Conservation (phyloP, 2,888 invertebrate species). For the Achlya flavicornis region DNA sequence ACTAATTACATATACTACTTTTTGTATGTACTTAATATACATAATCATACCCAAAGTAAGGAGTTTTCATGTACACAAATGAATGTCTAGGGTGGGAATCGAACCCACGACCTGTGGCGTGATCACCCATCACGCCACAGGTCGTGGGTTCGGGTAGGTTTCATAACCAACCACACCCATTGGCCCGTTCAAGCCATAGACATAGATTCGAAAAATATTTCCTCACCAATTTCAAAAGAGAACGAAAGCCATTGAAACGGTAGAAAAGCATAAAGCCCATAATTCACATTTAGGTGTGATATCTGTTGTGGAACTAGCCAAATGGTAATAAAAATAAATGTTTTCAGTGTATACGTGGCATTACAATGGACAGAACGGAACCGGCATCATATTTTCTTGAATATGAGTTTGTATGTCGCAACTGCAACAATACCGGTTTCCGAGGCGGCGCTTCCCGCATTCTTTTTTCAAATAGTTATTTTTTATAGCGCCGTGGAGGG, state of each 20-base stretch:
- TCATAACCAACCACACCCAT: no score
- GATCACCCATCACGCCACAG: no score
- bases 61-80: no score
- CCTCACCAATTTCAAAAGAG: background rate
- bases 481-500: slow-evolving; percentile 21
- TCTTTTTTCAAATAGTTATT: slow-evolving; percentile 29
- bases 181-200: background rate
- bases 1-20: no score
- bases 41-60: no score
- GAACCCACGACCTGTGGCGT: no score
- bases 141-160: no score
- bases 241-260: background rate
- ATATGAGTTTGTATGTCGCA: slow-evolving; percentile 43
- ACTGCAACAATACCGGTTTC: slow-evolving; percentile 52
- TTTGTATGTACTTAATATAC: no score
- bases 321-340: slow-evolving; percentile 52
- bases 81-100: no score
- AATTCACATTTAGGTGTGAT: slow-evolving; percentile 51
- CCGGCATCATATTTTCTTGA: slow-evolving; percentile 62
- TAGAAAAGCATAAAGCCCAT: slow-evolving; percentile 16
- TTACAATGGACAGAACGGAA: slow-evolving; percentile 47
- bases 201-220: background rate
- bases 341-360: slow-evolving; percentile 40
- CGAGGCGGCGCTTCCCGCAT: slow-evolving; percentile 44
- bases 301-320: slow-evolving; percentile 36